Evolutionary conservation across 2,113 vertebrate genomes (phyloP).

Genomic region (Phaethornis superciliosus): DNA sequence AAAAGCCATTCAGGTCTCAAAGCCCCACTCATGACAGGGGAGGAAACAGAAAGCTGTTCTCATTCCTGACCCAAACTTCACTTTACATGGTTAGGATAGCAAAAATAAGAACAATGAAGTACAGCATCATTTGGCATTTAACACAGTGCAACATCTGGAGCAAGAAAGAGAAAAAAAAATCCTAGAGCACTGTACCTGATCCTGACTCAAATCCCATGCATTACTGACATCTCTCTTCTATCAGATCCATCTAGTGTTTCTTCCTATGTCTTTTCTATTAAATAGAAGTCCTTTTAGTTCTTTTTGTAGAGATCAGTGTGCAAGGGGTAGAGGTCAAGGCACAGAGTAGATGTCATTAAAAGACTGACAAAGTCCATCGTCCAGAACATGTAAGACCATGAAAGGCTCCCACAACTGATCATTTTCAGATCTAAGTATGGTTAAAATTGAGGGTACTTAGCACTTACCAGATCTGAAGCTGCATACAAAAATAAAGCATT

Average conservation of each 20-base stretch:
- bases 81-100: background rate
- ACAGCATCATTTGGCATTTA: background rate
- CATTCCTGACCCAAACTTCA: background rate
- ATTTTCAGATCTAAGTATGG: background rate
- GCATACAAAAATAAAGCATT: background rate
- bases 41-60: slow-evolving; percentile 13
- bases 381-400: background rate
- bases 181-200: background rate
- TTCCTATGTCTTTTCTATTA: background rate
- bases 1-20: background rate
- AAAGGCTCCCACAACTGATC: background rate
- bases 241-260: background rate
- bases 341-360: background rate
- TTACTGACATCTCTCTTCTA: background rate
- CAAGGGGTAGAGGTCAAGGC: background rate
- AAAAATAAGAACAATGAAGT: background rate
- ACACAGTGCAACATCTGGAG: background rate
- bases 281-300: background rate
- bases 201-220: background rate
- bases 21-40: background rate
- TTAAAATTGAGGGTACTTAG: background rate
- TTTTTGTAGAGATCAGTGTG: background rate
- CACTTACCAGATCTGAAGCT: background rate
- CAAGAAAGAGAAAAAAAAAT: background rate
- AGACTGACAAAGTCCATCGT: background rate